Percentiles rank a stretch among this genome's conserved stretches.
Evolutionary conservation across 2,113 vertebrate species (phyloP).

Genomic region (Rousettus leschenaultii): DNA sequence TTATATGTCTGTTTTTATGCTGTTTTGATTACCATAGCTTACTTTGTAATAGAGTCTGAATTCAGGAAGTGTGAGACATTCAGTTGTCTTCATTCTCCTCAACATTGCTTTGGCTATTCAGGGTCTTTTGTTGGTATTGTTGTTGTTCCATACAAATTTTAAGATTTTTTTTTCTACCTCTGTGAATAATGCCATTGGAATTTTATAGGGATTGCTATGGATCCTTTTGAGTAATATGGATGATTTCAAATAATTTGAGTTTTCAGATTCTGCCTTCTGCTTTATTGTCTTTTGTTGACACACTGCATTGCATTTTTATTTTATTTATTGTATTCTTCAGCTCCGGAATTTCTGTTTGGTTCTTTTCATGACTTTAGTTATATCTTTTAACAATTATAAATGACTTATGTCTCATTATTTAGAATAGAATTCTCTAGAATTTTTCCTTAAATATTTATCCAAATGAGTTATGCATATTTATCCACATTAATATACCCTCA

Average conservation of each 20-base stretch:
- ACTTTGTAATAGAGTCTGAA: not conserved
- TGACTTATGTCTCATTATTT: not conserved
- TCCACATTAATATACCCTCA: not conserved
- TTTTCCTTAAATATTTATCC: not conserved
- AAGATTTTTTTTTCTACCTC: not conserved
- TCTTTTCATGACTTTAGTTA: not conserved
- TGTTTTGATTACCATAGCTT: not conserved
- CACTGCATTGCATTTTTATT: not conserved
- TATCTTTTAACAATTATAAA: not conserved
- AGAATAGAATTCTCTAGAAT: not conserved
- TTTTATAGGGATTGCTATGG: not conserved
- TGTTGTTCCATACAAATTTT: not conserved
- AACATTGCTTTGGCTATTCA: not conserved
- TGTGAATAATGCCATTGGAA: not conserved
- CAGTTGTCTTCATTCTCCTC: not conserved
- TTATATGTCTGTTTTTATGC: not conserved
- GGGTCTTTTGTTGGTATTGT: not conserved
- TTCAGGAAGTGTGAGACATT: not conserved
- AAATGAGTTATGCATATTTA: not conserved
- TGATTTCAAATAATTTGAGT: not conserved
- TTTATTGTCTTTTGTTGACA: not conserved
- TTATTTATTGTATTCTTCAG: not conserved
- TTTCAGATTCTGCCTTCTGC: not conserved
- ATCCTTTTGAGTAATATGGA: not conserved
- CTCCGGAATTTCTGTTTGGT: not conserved